Evolutionary conservation across 2,888 invertebrate species (phyloP).

Genomic region (Prosapia bicincta): DNA sequence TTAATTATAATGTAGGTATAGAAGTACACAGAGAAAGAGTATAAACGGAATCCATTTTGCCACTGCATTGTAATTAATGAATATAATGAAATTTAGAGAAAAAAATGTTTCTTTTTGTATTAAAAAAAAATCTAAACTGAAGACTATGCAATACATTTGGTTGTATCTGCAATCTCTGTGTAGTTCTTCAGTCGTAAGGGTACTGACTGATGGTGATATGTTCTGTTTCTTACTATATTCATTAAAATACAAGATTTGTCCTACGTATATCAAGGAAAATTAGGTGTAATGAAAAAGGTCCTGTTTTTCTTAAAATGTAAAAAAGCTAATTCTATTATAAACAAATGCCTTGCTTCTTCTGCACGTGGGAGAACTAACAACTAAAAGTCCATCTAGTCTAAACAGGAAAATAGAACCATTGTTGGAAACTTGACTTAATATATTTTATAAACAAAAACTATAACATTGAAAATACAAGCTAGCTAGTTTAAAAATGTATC

Average conservation of each 20-base stretch:
- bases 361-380: neutral
- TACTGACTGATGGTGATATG: slow-evolving; percentile 23
- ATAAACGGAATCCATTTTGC: neutral
- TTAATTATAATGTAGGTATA: neutral
- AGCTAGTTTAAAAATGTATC: slow-evolving; percentile 26
- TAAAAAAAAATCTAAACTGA: neutral
- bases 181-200: neutral
- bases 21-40: slow-evolving; percentile 20
- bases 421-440: neutral
- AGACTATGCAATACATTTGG: neutral
- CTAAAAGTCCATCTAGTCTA: neutral
- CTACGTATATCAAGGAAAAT: slow-evolving; percentile 22
- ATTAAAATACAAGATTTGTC: slow-evolving; percentile 25
- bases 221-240: slow-evolving; percentile 24
- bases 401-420: neutral
- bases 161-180: neutral
- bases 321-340: neutral
- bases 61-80: neutral
- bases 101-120: neutral
- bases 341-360: neutral
- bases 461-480: slow-evolving; percentile 27
- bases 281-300: slow-evolving; percentile 1
- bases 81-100: neutral
- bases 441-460: slow-evolving; percentile 10
- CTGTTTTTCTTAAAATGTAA: neutral